Percentiles rank a stretch among this genome's conserved stretches.
phyloP scores from a whole-genome alignment of 2,888 invertebrate species.

The Clostera curtula region DNA sequence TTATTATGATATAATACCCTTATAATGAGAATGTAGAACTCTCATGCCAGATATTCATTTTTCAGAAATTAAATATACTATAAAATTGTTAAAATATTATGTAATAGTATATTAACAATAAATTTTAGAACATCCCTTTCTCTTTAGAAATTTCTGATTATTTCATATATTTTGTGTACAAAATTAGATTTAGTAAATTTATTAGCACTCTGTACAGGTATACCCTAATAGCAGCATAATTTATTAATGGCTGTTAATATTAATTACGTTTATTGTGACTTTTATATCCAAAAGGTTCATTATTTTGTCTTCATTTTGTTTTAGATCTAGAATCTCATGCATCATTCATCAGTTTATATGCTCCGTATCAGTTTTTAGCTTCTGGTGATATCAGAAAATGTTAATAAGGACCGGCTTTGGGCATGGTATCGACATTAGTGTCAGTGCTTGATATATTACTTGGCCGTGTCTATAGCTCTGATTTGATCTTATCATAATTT shows the following conservation, averaged over 20 bases:
- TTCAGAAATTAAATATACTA: no score
- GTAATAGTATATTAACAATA: no score
- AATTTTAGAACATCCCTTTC: no score
- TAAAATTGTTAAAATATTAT: no score
- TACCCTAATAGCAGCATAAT: no score
- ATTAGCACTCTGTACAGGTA: no score
- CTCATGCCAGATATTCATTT: no score
- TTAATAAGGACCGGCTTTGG: constrained; percentile 53
- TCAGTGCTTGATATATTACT: constrained; percentile 51
- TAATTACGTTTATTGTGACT: constrained; percentile 23
- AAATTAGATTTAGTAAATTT: no score
- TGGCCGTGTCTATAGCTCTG: constrained; percentile 25
- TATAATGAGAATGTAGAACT: no score
- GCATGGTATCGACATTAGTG: constrained; percentile 44
- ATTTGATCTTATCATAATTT: constrained; percentile 26
- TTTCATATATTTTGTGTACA: no score
- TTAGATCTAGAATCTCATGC: constrained; percentile 34
- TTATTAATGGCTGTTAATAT: constrained; percentile 12
- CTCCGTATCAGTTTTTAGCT: constrained; percentile 48
- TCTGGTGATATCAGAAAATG: constrained; percentile 63
- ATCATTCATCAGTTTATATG: constrained; percentile 60
- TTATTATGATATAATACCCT: no score
- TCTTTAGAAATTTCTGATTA: no score
- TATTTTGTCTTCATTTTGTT: neutral
- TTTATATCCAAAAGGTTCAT: constrained; percentile 13